Conservation (phyloP, 2,888 invertebrate genomes). For the Nomada flava region DNA sequence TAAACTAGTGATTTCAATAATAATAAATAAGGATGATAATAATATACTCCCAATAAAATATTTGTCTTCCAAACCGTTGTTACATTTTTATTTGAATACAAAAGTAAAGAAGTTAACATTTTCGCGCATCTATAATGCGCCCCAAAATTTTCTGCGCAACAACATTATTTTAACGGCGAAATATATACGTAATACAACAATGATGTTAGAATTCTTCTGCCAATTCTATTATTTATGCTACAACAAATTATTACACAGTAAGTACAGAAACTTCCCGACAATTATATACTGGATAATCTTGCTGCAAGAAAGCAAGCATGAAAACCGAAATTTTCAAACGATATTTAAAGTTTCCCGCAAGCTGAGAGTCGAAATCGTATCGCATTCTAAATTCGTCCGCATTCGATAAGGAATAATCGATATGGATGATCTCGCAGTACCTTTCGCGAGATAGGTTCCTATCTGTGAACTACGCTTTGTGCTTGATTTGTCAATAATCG, state of each 20-base stretch:
- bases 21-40: too few relatives aligned
- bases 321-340: background rate
- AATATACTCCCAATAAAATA: background rate
- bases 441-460: slow-evolving; percentile 62
- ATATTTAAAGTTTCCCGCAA: slow-evolving; percentile 47
- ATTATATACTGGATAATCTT: too few relatives aligned
- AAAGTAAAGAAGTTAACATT: background rate
- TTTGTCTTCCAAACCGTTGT: background rate
- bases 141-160: too few relatives aligned
- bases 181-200: too few relatives aligned
- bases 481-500: slow-evolving; percentile 72
- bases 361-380: slow-evolving; percentile 28
- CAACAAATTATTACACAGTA: too few relatives aligned
- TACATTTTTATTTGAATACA: background rate
- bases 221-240: too few relatives aligned
- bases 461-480: slow-evolving; percentile 70
- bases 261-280: too few relatives aligned
- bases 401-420: slow-evolving; percentile 56
- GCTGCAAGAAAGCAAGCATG: background rate
- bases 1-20: too few relatives aligned
- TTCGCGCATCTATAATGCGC: too few relatives aligned
- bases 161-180: too few relatives aligned
- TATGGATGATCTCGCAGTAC: slow-evolving; percentile 48
- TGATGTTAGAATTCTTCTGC: too few relatives aligned
- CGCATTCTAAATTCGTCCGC: slow-evolving; percentile 20